Conservation (phyloP, 1,140 invertebrate genomes). For the Penaeus chinensis region DNA sequence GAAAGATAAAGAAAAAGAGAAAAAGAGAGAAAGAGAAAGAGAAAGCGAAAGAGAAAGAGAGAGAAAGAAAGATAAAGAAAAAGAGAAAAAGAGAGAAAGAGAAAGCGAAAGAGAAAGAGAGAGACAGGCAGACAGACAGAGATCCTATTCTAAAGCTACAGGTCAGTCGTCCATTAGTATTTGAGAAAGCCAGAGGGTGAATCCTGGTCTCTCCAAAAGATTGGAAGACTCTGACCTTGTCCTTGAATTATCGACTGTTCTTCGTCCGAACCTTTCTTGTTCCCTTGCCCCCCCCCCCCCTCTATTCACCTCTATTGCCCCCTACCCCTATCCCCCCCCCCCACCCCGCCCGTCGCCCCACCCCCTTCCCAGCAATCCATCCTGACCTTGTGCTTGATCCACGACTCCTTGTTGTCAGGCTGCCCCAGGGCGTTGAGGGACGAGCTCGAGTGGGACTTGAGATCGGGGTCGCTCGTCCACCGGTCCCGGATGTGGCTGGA, state of each 20-base stretch:
- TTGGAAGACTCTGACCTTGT: background rate
- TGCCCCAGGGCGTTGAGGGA: slow-evolving; percentile 51
- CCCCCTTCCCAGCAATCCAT: no score
- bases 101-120: no score
- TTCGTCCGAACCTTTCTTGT: no score
- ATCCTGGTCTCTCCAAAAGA: background rate
- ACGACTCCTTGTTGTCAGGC: slow-evolving; percentile 45
- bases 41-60: background rate
- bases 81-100: no score
- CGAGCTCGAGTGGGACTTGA: slow-evolving; percentile 42
- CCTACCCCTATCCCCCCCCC: background rate
- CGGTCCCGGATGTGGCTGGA: slow-evolving; percentile 47
- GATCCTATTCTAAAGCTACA: no score
- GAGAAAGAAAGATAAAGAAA: background rate
- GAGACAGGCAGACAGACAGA: no score
- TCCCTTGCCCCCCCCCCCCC: no score
- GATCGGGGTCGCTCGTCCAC: slow-evolving; percentile 51
- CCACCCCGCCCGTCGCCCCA: background rate
- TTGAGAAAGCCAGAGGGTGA: background rate
- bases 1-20: background rate
- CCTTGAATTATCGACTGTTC: no score
- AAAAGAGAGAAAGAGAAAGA: background rate
- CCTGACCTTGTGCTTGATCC: slow-evolving; percentile 52
- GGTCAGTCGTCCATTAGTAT: no score
- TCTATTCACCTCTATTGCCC: no score